Evolutionary conservation across 2,113 vertebrate genomes (phyloP).

Genomic region (Tragelaphus scriptus): DNA sequence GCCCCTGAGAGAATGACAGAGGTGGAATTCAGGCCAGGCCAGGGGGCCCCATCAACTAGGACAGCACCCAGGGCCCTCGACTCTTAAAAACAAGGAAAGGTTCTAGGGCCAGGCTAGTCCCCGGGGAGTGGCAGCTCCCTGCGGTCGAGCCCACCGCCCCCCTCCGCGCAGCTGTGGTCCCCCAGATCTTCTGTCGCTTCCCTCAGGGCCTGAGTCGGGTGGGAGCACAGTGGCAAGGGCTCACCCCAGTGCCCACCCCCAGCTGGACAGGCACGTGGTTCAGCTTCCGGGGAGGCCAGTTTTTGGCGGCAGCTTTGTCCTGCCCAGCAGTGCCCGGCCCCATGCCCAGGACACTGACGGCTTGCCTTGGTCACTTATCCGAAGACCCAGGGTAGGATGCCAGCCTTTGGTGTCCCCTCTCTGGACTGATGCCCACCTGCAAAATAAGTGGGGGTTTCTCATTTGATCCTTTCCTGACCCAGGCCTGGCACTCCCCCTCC

Average conservation of each 20-base stretch:
- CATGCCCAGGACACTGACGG: neutral
- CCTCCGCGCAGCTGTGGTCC: neutral
- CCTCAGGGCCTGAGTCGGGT: neutral
- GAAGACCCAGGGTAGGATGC: neutral
- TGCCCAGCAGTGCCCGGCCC: neutral
- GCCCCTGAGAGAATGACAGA: neutral
- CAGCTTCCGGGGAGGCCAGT: neutral
- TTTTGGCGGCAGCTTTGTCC: neutral
- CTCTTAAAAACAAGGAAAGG: neutral
- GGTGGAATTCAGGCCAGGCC: slow-evolving; percentile 75
- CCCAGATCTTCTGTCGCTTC: neutral
- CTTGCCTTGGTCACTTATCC: neutral
- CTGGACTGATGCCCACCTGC: neutral
- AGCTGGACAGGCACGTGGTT: neutral
- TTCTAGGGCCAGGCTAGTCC: neutral
- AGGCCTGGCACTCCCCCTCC: neutral
- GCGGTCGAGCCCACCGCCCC: too few relatives aligned
- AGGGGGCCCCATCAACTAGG: slow-evolving; percentile 75
- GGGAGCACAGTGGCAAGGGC: neutral
- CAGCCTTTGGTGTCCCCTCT: neutral
- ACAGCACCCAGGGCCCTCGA: slow-evolving; percentile 1
- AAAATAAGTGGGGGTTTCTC: neutral
- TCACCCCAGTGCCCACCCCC: neutral
- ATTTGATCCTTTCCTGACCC: neutral
- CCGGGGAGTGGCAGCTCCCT: neutral